These are phyloP conservation scores for Spodoptera frugiperda DNA, from an alignment of 1,140 invertebrate species.

Conservation along the genomic window DNA sequence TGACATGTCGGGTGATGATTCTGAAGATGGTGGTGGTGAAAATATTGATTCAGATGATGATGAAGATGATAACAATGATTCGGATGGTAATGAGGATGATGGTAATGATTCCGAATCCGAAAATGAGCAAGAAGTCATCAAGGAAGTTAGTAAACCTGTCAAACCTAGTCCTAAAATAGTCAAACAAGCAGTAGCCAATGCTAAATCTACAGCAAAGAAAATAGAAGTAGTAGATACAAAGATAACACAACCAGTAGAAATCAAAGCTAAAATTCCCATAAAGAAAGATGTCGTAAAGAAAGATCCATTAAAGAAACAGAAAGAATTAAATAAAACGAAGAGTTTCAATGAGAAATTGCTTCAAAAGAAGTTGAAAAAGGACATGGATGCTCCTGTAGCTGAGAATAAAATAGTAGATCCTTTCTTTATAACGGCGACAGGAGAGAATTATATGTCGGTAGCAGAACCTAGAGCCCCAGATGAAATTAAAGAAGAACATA, in stretches of 20 bases:
- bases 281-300: constrained; percentile 49
- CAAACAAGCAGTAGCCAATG: not conserved
- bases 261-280: not conserved
- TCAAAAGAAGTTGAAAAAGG: constrained; percentile 76
- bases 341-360: constrained; percentile 76
- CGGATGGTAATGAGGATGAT: constrained; percentile 23
- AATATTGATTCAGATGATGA: constrained; percentile 16
- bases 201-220: not conserved
- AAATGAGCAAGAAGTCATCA: not conserved
- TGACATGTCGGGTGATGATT: not conserved
- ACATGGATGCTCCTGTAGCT: constrained; percentile 55
- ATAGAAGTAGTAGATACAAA: constrained; percentile 31
- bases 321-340: constrained; percentile 73
- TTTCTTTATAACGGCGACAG: constrained; percentile 87
- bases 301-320: constrained; percentile 60
- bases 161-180: constrained; percentile 25
- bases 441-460: constrained; percentile 87
- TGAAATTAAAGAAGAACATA: constrained; percentile 79
- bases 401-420: constrained; percentile 83
- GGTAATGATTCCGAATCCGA: not conserved
- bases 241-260: not conserved
- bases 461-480: constrained; percentile 81
- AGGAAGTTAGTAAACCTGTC: constrained; percentile 23
- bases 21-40: constrained; percentile 19
- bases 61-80: not conserved